Conservation (phyloP, 2,888 invertebrate genomes). For the Orthonychiurus folsomi region DNA sequence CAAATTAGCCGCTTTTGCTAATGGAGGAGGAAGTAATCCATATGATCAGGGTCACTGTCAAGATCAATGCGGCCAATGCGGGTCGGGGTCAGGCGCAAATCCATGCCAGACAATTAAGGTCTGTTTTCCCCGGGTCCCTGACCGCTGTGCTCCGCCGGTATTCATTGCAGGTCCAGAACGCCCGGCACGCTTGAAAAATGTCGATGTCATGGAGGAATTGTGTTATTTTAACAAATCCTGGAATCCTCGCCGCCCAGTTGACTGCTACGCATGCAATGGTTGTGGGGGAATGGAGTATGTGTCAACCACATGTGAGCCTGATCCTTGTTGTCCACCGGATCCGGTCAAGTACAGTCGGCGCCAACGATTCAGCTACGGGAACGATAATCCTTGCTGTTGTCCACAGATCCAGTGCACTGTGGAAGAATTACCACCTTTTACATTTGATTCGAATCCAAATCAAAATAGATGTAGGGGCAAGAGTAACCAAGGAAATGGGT, state of each 20-base stretch:
- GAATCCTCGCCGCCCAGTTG: neutral
- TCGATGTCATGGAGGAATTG: neutral
- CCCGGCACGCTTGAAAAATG: neutral
- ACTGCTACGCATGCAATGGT: neutral
- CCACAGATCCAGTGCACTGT: too few relatives aligned
- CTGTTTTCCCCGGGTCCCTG: too few relatives aligned
- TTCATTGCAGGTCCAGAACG: neutral
- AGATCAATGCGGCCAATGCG: too few relatives aligned
- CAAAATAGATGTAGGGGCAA: neutral
- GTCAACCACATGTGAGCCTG: neutral
- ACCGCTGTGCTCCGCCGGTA: neutral
- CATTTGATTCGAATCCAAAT: neutral
- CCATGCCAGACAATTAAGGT: too few relatives aligned
- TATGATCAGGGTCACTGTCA: too few relatives aligned
- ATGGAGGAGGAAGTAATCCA: neutral
- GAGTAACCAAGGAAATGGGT: too few relatives aligned
- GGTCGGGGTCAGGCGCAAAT: too few relatives aligned
- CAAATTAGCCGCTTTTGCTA: neutral
- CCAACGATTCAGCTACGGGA: conserved; percentile 24
- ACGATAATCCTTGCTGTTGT: neutral
- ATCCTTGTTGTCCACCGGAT: neutral
- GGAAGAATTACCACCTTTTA: neutral
- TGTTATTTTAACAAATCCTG: too few relatives aligned
- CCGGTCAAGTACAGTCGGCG: conserved; percentile 26
- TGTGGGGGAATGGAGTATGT: neutral